These are phyloP conservation scores for Melieria crassipennis DNA, from an alignment of 2,888 invertebrate genomes.

Conservation along the genomic window DNA sequence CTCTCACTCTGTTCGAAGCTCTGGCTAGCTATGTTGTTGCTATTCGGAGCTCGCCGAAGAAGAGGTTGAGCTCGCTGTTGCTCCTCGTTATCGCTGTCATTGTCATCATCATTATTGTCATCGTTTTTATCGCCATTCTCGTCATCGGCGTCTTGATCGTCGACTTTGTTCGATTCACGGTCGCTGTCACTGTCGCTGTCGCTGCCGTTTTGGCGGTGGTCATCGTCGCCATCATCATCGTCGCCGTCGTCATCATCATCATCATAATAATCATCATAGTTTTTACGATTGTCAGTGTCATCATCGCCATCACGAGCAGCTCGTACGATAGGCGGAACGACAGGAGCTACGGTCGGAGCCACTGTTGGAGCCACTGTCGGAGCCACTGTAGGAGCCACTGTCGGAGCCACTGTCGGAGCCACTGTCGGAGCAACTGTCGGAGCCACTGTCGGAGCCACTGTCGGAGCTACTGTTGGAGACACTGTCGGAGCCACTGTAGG, in stretches of 20 bases:
- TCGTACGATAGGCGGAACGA: background rate
- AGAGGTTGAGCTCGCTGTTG: background rate
- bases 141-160: conserved; percentile 9
- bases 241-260: conserved; percentile 15
- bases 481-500: background rate
- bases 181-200: too few relatives aligned
- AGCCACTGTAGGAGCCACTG: conserved; percentile 10
- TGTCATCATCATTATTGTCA: conserved; percentile 31
- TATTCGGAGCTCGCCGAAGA: background rate
- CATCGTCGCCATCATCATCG: conserved; percentile 14
- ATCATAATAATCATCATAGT: background rate
- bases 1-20: conserved; percentile 10
- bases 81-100: conserved; percentile 36
- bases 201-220: background rate
- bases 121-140: conserved; percentile 1
- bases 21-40: conserved; percentile 3
- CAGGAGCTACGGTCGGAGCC: background rate
- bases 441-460: background rate
- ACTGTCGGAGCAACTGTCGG: background rate
- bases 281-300: background rate
- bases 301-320: conserved; percentile 12
- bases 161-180: background rate
- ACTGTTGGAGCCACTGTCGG: background rate
- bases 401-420: conserved; percentile 8
- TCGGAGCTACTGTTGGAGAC: background rate